Percentiles rank a stretch among this genome's conserved stretches.
These are phyloP conservation scores for Lymantria dispar DNA, from an alignment of 2,888 invertebrate genomes.

Conservation along the genomic window DNA sequence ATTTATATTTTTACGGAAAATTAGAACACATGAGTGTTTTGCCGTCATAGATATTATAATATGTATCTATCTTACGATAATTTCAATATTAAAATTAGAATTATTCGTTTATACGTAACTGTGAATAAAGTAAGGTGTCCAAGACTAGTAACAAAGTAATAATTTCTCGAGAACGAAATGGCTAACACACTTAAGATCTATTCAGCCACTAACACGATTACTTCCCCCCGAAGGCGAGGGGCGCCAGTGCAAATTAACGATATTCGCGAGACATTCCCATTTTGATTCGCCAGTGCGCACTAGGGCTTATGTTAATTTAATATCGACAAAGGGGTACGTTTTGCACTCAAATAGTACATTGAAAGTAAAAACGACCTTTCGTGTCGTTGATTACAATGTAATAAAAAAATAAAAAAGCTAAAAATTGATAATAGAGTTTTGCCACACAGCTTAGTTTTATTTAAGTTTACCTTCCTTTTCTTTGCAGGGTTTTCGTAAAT, in stretches of 20 bases:
- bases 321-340: conserved; percentile 23
- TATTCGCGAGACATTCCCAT: conserved; percentile 67
- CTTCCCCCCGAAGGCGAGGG: conserved; percentile 35
- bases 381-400: conserved; percentile 17
- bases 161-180: conserved; percentile 35
- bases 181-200: conserved; percentile 59
- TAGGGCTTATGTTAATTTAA: conserved; percentile 75
- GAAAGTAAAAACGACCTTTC: conserved; percentile 32
- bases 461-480: too few relatives aligned
- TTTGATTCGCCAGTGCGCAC: conserved; percentile 64
- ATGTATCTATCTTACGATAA: too few relatives aligned
- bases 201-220: conserved; percentile 49
- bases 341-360: not conserved
- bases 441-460: too few relatives aligned
- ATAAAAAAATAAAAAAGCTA: too few relatives aligned
- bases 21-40: too few relatives aligned
- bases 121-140: conserved; percentile 17
- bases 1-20: too few relatives aligned
- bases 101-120: not conserved
- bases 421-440: too few relatives aligned
- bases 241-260: conserved; percentile 61
- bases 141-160: conserved; percentile 7
- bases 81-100: too few relatives aligned
- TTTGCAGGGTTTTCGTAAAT: too few relatives aligned
- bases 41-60: too few relatives aligned